These are phyloP conservation scores for Heliocidaris erythrogramma DNA, from an alignment of 35 echinoderm and acorn worm genomes.

Conservation along the genomic window DNA sequence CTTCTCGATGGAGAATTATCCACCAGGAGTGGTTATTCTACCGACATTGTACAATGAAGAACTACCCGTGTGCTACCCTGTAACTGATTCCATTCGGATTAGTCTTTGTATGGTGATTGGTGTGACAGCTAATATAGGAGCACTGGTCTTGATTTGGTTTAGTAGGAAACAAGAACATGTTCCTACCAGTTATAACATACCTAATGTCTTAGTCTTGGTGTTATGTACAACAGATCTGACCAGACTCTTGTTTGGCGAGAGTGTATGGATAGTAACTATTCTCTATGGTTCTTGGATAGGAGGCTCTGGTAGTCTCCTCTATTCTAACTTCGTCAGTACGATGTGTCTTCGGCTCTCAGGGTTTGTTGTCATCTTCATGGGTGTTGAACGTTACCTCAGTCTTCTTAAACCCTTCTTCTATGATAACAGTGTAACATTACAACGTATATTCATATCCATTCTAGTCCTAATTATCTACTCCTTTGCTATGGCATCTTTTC, in stretches of 20 bases:
- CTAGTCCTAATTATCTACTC: slow-evolving; percentile 57
- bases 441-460: slow-evolving; percentile 39
- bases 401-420: slow-evolving; percentile 88
- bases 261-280: slow-evolving; percentile 62
- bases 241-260: slow-evolving; percentile 72
- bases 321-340: slow-evolving; percentile 55
- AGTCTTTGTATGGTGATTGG: background rate
- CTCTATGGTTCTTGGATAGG: slow-evolving; percentile 51
- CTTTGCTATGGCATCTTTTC: slow-evolving; percentile 49
- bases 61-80: background rate
- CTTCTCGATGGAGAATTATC: background rate
- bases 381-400: slow-evolving; percentile 81
- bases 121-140: slow-evolving; percentile 15
- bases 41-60: background rate
- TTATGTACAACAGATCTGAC: slow-evolving; percentile 76
- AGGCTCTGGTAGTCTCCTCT: slow-evolving; percentile 29
- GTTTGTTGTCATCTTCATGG: slow-evolving; percentile 82
- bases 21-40: background rate
- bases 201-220: slow-evolving; percentile 65
- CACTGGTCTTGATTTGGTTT: slow-evolving; percentile 35
- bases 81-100: background rate
- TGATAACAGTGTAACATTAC: slow-evolving; percentile 65
- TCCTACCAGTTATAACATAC: slow-evolving; percentile 62
- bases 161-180: slow-evolving; percentile 50
- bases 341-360: slow-evolving; percentile 68